Evolutionary conservation across 2,797 vertebrate genomes (phyloP).

Genomic region (Anguilla marmorata): DNA sequence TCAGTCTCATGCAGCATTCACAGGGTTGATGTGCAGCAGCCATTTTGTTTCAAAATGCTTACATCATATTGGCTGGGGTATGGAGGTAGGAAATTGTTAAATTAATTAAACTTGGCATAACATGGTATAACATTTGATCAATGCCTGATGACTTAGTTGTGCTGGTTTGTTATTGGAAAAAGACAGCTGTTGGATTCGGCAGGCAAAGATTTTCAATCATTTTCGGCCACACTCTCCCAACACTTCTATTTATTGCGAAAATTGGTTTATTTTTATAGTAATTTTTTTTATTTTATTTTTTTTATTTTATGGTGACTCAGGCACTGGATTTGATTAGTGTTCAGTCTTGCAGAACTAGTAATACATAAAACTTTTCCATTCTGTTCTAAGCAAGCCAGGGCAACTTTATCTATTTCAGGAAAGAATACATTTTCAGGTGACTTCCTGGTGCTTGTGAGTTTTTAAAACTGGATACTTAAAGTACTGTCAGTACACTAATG

Average conservation of each 20-base stretch:
- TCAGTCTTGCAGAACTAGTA: neutral
- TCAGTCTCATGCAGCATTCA: no score
- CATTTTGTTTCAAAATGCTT: no score
- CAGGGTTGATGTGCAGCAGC: no score
- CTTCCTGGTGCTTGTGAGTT: neutral
- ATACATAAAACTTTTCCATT: neutral
- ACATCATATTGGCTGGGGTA: no score
- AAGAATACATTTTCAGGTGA: neutral
- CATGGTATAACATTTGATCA: no score
- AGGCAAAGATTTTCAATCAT: slow-evolving; percentile 60
- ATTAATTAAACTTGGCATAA: no score
- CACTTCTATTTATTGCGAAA: slow-evolving; percentile 57
- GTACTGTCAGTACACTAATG: no score
- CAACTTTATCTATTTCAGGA: neutral
- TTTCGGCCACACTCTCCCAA: slow-evolving; percentile 54
- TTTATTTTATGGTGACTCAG: slow-evolving; percentile 50
- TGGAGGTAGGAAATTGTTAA: no score
- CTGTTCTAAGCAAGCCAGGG: neutral
- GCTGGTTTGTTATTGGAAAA: slow-evolving; percentile 65
- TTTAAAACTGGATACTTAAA: neutral
- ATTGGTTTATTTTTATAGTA: slow-evolving; percentile 59
- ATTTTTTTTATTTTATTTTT: slow-evolving; percentile 46
- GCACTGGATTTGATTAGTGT: slow-evolving; percentile 36
- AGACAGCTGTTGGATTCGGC: slow-evolving; percentile 60
- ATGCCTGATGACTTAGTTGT: slow-evolving; percentile 32